phyloP scores from a whole-genome alignment of 2,888 invertebrate genomes.

The Hermaeophaga mercurialis region DNA sequence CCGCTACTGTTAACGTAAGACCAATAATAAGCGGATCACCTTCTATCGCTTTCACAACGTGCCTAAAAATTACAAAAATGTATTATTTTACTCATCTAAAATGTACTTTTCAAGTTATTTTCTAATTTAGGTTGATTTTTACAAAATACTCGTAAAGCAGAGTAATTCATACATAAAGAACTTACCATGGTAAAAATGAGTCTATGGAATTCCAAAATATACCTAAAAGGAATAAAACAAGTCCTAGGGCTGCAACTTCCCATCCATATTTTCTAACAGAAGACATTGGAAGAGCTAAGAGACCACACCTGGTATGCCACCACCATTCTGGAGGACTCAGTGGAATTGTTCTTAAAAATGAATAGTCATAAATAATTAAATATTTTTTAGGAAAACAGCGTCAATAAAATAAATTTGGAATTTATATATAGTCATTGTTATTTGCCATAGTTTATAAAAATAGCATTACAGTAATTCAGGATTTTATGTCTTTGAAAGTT shows the following conservation, averaged over 20 bases:
- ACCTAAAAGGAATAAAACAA: slow-evolving; percentile 74
- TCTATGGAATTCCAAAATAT: slow-evolving; percentile 82
- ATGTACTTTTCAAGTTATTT: no score
- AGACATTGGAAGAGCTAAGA: slow-evolving; percentile 79
- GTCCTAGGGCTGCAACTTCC: slow-evolving; percentile 72
- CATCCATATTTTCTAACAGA: slow-evolving; percentile 75
- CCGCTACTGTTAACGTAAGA: slow-evolving; percentile 69
- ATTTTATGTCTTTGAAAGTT: no score
- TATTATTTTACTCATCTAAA: no score
- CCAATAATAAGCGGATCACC: slow-evolving; percentile 67
- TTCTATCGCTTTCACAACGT: slow-evolving; percentile 62
- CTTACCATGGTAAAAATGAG: slow-evolving; percentile 74
- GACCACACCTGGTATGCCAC: slow-evolving; percentile 83
- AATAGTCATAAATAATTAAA: no score
- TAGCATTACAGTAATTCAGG: no score
- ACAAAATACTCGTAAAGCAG: neutral
- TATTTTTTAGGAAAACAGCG: no score
- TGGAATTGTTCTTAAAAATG: slow-evolving; percentile 68
- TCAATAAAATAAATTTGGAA: no score
- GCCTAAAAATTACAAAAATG: slow-evolving; percentile 62
- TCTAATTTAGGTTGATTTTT: no score
- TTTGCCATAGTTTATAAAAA: no score
- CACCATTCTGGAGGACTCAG: slow-evolving; percentile 85
- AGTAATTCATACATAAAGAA: slow-evolving; percentile 25
- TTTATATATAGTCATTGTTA: no score